Evolutionary conservation across 2,888 invertebrate species (phyloP).

Genomic region (Pristionchus exspectatus): DNA sequence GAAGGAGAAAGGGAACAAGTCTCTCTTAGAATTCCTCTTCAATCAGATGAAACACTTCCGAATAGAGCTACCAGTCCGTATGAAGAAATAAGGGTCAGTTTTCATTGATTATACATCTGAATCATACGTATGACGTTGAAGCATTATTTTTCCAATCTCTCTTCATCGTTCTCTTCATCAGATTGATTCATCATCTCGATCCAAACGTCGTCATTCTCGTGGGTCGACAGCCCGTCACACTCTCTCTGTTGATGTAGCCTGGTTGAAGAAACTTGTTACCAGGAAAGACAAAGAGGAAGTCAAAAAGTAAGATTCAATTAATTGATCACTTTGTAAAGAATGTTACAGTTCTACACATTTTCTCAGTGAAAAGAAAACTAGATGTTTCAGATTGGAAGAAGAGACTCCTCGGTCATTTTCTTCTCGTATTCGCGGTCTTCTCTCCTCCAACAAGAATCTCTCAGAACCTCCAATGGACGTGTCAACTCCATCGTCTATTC

Average conservation of each 20-base stretch:
- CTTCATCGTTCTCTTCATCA: not conserved
- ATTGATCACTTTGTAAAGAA: not conserved
- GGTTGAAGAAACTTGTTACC: constrained; percentile 72
- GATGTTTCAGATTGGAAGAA: constrained; percentile 36
- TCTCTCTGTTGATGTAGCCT: constrained; percentile 77
- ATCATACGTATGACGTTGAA: not conserved
- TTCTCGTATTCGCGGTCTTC: constrained; percentile 25
- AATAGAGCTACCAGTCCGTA: constrained; percentile 53
- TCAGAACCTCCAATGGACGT: constrained; percentile 23
- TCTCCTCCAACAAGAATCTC: constrained; percentile 41
- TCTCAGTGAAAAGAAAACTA: not conserved
- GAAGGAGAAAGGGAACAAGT: constrained; percentile 43
- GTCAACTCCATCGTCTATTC: not conserved
- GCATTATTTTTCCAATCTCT: not conserved
- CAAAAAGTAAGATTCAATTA: constrained; percentile 22
- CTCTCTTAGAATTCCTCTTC: not conserved
- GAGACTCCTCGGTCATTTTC: constrained; percentile 8
- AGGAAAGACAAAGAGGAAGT: constrained; percentile 58
- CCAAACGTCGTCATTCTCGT: constrained; percentile 30
- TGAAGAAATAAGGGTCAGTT: constrained; percentile 47
- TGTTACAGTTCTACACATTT: not conserved
- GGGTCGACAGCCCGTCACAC: constrained; percentile 71
- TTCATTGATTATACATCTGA: not conserved
- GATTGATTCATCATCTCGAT: constrained; percentile 27
- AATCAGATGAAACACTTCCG: not conserved